These are phyloP conservation scores for Catostomus latipinnis DNA, from an alignment of 2,797 vertebrate genomes.

Conservation along the genomic window DNA sequence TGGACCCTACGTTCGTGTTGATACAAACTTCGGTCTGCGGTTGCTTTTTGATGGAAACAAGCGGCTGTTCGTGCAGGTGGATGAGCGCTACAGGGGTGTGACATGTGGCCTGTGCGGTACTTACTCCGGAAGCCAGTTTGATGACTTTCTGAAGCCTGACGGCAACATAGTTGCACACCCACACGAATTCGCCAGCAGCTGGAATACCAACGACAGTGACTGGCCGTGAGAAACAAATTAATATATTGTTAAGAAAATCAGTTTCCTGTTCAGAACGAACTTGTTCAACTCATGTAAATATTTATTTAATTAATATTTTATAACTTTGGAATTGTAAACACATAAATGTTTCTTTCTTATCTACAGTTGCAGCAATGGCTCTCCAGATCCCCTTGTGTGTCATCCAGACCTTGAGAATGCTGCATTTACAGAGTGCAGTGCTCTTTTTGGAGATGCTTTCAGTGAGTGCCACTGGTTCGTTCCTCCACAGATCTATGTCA, in stretches of 20 bases:
- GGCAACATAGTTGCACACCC: slow-evolving; percentile 66
- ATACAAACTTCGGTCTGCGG: slow-evolving; percentile 80
- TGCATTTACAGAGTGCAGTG: slow-evolving; percentile 70
- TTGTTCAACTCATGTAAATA: no score
- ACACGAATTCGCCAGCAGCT: slow-evolving; percentile 84
- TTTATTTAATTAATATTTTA: no score
- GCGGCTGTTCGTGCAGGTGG: slow-evolving; percentile 81
- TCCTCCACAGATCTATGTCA: slow-evolving; percentile 76
- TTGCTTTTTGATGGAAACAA: slow-evolving; percentile 77
- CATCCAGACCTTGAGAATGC: slow-evolving; percentile 57
- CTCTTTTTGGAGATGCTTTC: slow-evolving; percentile 72
- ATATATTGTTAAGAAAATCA: no score
- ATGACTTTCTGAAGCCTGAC: slow-evolving; percentile 80
- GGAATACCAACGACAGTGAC: slow-evolving; percentile 71
- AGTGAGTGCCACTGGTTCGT: slow-evolving; percentile 77
- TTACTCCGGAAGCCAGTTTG: slow-evolving; percentile 77
- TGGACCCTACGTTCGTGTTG: slow-evolving; percentile 67
- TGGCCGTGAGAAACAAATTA: slow-evolving; percentile 70
- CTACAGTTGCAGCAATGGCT: slow-evolving; percentile 67
- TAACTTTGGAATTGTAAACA: no score
- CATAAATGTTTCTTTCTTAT: neutral
- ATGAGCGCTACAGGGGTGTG: slow-evolving; percentile 78
- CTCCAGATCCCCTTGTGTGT: slow-evolving; percentile 70
- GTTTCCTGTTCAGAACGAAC: no score
- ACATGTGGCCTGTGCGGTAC: slow-evolving; percentile 86